Conservation (phyloP, 2,888 invertebrate genomes). For the Drosophila monieri region DNA sequence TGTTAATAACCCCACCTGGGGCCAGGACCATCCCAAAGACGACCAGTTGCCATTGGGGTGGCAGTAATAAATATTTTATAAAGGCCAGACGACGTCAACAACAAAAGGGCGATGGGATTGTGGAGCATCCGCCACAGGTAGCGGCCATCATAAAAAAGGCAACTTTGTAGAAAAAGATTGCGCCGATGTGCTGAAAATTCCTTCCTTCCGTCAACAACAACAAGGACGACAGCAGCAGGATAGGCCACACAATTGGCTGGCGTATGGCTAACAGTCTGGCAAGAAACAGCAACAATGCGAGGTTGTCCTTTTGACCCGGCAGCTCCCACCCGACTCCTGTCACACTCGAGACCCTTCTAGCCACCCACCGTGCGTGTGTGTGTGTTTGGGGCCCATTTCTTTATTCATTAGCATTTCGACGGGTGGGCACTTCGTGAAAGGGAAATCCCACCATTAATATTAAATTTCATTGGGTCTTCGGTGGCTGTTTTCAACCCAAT, state of each 20-base stretch:
- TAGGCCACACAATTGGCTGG: slow-evolving; percentile 71
- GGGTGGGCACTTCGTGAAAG: slow-evolving; percentile 33
- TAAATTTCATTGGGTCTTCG: slow-evolving; percentile 37
- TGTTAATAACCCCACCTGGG: slow-evolving; percentile 40
- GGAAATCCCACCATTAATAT: slow-evolving; percentile 66
- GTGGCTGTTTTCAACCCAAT: slow-evolving; percentile 37
- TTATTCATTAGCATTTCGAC: slow-evolving; percentile 60
- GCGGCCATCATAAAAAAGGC: slow-evolving; percentile 53
- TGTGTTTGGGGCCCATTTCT: slow-evolving; percentile 39
- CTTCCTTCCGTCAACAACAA: slow-evolving; percentile 67
- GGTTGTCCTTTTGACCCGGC: slow-evolving; percentile 47
- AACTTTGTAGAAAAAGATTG: slow-evolving; percentile 54
- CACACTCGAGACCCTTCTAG: slow-evolving; percentile 8
- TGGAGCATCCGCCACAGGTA: slow-evolving; percentile 48
- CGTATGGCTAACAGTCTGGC: slow-evolving; percentile 67
- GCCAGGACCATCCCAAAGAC: slow-evolving; percentile 17
- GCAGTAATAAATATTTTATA: slow-evolving; percentile 57
- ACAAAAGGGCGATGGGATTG: slow-evolving; percentile 31
- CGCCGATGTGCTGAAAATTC: slow-evolving; percentile 68
- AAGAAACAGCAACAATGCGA: slow-evolving; percentile 46
- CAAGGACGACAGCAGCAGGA: slow-evolving; percentile 26
- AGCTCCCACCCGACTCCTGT: slow-evolving; percentile 4
- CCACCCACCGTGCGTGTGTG: slow-evolving; percentile 16
- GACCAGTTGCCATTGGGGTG: slow-evolving; percentile 16
- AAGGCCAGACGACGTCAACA: slow-evolving; percentile 45